Evolutionary conservation across 2,888 invertebrate species (phyloP), one percentile per base, ranked within the genome.

Genomic region (Lymantria dispar): DNA sequence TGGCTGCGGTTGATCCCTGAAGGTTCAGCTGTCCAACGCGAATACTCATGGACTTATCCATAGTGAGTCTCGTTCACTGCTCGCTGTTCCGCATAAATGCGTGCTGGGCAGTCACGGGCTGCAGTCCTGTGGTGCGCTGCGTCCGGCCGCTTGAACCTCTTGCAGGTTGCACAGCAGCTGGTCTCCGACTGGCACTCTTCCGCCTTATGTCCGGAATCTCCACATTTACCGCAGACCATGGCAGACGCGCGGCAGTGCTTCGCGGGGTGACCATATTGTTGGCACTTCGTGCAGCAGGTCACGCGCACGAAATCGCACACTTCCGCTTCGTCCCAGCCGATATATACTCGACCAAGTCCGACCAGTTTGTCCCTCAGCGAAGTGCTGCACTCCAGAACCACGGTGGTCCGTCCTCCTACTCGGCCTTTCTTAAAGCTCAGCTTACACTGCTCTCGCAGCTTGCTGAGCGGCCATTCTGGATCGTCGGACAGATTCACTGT

Each of bases 231-330:
- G 13, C 74, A 74, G 0, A 45, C 51, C 0, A 10, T 15, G 0
- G 37, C 38, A 0, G 31, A 36, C 0, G 64, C 50, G 1, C 59
- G 10, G 39, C 72, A 74, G 30, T 56, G 61, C 2, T 66, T 65
- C 1, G 67, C 72, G 0, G 71, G 72, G 58, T 77, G 71, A 0
- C 75, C 76, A 22, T 72, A 74, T 0, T 54, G 52, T 7, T 76
- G 77, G 47, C 77, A 77, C 22, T 54, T 64, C 1, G 7, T 39
- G 48, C 72, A 71, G 54, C 69, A 67, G 0, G 67, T 66, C 0
- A 58, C 62, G 1, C 12, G 0, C 0, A 65, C 9, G 9, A 37
- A 55, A 43, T 68, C 63, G 0, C 13, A 14, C 0, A 59, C 56
- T 7, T 52, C 43, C 0, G 55, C 52, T 0, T 40, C 60, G 7